Evolutionary conservation across 2,113 vertebrate genomes (phyloP).

Genomic region (Tapirus terrestris): DNA sequence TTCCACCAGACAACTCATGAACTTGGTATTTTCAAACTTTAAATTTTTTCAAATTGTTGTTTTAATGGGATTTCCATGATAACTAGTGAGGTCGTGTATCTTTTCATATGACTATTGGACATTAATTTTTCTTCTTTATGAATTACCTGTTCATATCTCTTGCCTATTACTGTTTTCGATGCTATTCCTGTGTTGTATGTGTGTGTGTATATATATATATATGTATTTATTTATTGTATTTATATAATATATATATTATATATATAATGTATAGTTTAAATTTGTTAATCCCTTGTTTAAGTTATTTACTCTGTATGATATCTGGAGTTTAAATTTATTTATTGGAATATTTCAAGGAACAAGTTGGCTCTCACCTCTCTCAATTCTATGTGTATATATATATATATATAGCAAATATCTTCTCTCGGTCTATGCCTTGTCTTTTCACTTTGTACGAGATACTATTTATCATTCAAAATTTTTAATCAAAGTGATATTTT

Average conservation of each 20-base stretch:
- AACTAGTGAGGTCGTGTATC: not conserved
- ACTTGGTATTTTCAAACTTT: slow-evolving; percentile 6
- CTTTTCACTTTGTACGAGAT: slow-evolving; percentile 16
- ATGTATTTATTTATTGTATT: not conserved
- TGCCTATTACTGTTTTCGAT: not conserved
- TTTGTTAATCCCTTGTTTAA: no score
- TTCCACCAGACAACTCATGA: not conserved
- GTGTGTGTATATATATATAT: not conserved
- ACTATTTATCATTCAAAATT: not conserved
- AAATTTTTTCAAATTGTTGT: not conserved
- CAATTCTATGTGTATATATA: not conserved
- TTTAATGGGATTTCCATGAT: slow-evolving; percentile 25
- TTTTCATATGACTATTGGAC: not conserved
- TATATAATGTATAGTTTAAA: no score
- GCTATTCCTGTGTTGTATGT: not conserved
- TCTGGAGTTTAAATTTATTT: no score
- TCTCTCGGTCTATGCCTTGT: not conserved
- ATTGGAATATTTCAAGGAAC: no score
- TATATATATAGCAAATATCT: not conserved
- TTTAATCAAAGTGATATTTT: not conserved
- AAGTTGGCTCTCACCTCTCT: no score
- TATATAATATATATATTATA: no score
- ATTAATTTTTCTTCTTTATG: slow-evolving; percentile 9
- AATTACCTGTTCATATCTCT: slow-evolving; percentile 7
- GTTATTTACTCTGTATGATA: no score